Evolutionary conservation across 2,797 vertebrate genomes (phyloP), one percentile per base, ranked within the genome.

Genomic region (Poecilia picta): DNA sequence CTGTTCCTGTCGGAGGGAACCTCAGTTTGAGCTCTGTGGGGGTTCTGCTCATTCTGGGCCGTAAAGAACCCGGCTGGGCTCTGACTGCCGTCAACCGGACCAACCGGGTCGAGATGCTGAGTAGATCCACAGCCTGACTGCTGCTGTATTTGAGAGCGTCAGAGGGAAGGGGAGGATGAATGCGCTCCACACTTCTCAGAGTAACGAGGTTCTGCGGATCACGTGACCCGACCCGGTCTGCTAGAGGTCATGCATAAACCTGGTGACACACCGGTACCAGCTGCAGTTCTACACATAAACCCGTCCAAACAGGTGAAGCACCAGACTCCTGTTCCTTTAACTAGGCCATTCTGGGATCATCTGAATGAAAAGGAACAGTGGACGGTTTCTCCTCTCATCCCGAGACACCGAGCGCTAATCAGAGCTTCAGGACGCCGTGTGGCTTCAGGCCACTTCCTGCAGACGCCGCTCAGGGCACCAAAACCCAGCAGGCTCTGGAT

Each of bases 371-470:
- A 62, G n/a, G n/a, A 33, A 62, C 7, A 10, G 51, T 8, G 36
- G 33, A 66, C 4, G 0, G 36, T 11, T 39, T 85, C 13, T 43
- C 18, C 8, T 25, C 31, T 51, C 51, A 5, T 70, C 10, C 23
- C 0, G 66, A 39, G 23, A n/a, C 23, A 39, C 47, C 53, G 20
- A 71, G 51, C 66, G 36, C 23, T n/a, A 49, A 57, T 75, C n/a
- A 45, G 18, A 51, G 45, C 72, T 73, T 66, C 77, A 12, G 51
- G 57, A 23, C 33, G 18, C 18, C 2, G 0, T 16, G 1, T 2
- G 0, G 43, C n/a, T 18, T 79, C 81, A 82, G 49, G 20, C 49
- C 49, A 51, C 49, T 51, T 51, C 82, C 57, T 62, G 57, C 47
- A 45, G 73, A 49, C 49, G 47, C 33, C 1, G 16, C 33, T 15